Evolutionary conservation across 2,797 vertebrate genomes (phyloP).

Genomic region (Tachyglossus aculeatus): DNA sequence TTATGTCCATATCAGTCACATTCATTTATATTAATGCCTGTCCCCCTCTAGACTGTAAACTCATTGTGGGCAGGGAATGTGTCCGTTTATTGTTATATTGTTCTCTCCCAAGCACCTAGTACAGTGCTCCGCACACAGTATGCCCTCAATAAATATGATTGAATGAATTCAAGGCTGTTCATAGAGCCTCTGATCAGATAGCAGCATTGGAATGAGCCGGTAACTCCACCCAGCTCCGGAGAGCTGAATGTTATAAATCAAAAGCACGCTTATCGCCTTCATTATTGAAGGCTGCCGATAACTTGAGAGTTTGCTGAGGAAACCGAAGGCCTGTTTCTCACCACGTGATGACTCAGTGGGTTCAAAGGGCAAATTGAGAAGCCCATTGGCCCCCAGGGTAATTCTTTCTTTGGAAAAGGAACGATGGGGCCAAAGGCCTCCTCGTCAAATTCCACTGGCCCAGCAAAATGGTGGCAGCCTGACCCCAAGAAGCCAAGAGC

Average conservation of each 20-base stretch:
- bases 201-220: too few relatives aligned
- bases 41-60: too few relatives aligned
- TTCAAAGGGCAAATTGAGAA: constrained; percentile 58
- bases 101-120: too few relatives aligned
- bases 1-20: too few relatives aligned
- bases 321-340: constrained; percentile 54
- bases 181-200: too few relatives aligned
- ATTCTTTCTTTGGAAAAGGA: constrained; percentile 22
- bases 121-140: too few relatives aligned
- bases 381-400: constrained; percentile 13
- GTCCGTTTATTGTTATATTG: too few relatives aligned
- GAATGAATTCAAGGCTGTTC: too few relatives aligned
- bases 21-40: too few relatives aligned
- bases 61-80: too few relatives aligned
- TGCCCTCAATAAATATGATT: too few relatives aligned
- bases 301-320: constrained; percentile 54
- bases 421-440: constrained; percentile 6
- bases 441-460: constrained; percentile 32
- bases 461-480: not conserved
- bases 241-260: constrained; percentile 20
- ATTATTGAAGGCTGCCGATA: constrained; percentile 60
- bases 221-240: constrained; percentile 53
- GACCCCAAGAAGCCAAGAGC: not conserved
- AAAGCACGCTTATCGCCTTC: constrained; percentile 40
- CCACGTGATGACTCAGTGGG: constrained; percentile 48